A percentile compares a stretch with the other conserved stretches of the same genome.
phyloP scores from a whole-genome alignment of 2,113 vertebrate species.

The Megaceryle maxima region DNA sequence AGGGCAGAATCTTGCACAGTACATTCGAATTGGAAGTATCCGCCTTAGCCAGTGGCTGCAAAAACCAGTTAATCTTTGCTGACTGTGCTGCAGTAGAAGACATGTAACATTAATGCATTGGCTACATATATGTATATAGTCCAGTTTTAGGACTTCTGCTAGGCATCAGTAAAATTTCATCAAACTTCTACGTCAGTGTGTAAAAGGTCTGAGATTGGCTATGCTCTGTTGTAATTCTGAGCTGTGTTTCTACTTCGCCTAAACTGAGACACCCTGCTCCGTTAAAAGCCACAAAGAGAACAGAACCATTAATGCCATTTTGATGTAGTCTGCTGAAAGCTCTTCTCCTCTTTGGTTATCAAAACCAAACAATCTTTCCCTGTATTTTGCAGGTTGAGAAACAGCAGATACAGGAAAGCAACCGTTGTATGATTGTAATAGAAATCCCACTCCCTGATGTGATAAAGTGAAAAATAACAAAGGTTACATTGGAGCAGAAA shows the following conservation, averaged over 20 bases:
- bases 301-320: background rate
- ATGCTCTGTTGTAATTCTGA: background rate
- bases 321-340: background rate
- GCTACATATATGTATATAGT: background rate
- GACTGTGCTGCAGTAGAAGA: background rate
- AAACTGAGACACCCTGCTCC: background rate
- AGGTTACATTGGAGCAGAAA: background rate
- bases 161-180: background rate
- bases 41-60: background rate
- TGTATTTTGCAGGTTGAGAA: background rate
- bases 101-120: fast-evolving
- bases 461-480: background rate
- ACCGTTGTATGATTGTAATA: fast-evolving
- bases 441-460: background rate
- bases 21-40: background rate
- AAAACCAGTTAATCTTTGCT: background rate
- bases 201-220: background rate
- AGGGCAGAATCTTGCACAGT: background rate
- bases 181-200: background rate
- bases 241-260: background rate
- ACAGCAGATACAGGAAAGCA: background rate
- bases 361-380: background rate
- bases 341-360: background rate
- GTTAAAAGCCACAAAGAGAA: background rate
- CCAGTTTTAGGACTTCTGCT: background rate